Percentiles rank a stretch among this genome's conserved stretches.
phyloP scores from a whole-genome alignment of 1,140 invertebrate species.

The Lethrus apterus region DNA sequence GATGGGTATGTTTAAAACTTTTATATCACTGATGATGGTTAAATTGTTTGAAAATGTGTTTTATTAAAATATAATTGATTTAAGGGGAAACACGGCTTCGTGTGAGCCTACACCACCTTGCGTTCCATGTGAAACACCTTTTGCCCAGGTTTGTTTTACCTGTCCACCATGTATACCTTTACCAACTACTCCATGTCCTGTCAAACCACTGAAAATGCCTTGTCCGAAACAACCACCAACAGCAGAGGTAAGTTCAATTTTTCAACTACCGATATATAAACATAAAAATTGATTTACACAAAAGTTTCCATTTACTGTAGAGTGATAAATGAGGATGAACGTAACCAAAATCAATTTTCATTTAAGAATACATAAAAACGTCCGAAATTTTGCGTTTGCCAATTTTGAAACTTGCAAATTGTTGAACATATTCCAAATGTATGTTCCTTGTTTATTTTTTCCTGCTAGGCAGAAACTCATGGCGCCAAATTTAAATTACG shows the following conservation, averaged over 20 bases:
- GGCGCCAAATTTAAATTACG: too few relatives aligned
- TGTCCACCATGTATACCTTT: conserved; percentile 6
- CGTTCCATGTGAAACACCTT: conserved; percentile 7
- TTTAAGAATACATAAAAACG: too few relatives aligned
- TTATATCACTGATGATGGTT: not conserved
- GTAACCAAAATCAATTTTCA: too few relatives aligned
- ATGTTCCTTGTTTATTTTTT: too few relatives aligned
- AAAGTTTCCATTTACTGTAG: too few relatives aligned
- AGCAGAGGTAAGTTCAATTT: conserved; percentile 9
- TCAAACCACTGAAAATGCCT: conserved; percentile 15
- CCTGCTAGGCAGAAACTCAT: too few relatives aligned
- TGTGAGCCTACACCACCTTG: conserved; percentile 4
- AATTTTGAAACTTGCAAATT: too few relatives aligned
- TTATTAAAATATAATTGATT: not conserved
- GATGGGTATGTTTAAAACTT: conserved; percentile 20
- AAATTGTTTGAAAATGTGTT: not conserved
- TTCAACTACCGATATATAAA: too few relatives aligned
- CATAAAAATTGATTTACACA: too few relatives aligned
- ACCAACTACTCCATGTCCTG: conserved; percentile 13
- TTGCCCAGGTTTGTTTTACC: conserved; percentile 21
- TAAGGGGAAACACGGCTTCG: not conserved
- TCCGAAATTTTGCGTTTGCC: too few relatives aligned
- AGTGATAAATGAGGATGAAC: too few relatives aligned
- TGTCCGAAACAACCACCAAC: not conserved
- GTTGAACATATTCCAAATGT: too few relatives aligned